A percentile compares a stretch with the other conserved stretches of the same genome.
These are phyloP conservation scores for Pseudopleuronectes americanus DNA, from an alignment of 2,797 vertebrate species.

Conservation along the genomic window DNA sequence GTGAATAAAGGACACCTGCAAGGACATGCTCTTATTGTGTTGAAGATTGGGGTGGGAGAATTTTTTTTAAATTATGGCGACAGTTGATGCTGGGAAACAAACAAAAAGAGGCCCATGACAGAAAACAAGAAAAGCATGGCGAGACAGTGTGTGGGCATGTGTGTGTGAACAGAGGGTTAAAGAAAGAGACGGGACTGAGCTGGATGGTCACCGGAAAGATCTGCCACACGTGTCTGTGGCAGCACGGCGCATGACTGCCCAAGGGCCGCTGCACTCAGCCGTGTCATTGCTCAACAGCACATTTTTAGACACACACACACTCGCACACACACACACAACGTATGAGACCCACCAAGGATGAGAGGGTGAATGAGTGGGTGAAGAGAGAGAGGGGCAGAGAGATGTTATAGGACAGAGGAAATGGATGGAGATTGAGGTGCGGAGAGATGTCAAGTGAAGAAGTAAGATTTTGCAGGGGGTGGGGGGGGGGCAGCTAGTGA, in stretches of 20 bases:
- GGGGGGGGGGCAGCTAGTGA: background rate
- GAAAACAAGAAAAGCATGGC: conserved; percentile 21
- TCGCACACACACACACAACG: conserved; percentile 1
- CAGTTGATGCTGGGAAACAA: conserved; percentile 14
- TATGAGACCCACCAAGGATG: conserved; percentile 27
- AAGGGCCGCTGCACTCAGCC: conserved; percentile 56
- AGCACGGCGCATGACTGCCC: conserved; percentile 56
- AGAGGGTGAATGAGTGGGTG: conserved; percentile 5
- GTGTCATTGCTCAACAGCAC: conserved; percentile 47
- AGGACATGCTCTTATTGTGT: conserved; percentile 18
- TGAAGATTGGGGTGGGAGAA: background rate
- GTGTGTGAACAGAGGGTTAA: conserved; percentile 2
- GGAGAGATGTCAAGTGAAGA: conserved; percentile 36
- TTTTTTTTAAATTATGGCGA: background rate
- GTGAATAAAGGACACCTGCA: conserved; percentile 37
- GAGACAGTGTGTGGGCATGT: background rate
- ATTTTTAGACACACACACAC: conserved; percentile 12
- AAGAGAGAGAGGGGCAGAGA: background rate
- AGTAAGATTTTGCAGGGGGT: conserved; percentile 7
- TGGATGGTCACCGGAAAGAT: conserved; percentile 42
- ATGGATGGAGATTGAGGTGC: conserved; percentile 29
- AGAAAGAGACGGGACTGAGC: conserved; percentile 28
- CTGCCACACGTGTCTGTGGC: conserved; percentile 64
- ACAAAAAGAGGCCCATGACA: conserved; percentile 23
- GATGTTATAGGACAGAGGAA: conserved; percentile 10